phyloP scores from a whole-genome alignment of 1,140 invertebrate genomes.

The Drosophila yakuba region DNA sequence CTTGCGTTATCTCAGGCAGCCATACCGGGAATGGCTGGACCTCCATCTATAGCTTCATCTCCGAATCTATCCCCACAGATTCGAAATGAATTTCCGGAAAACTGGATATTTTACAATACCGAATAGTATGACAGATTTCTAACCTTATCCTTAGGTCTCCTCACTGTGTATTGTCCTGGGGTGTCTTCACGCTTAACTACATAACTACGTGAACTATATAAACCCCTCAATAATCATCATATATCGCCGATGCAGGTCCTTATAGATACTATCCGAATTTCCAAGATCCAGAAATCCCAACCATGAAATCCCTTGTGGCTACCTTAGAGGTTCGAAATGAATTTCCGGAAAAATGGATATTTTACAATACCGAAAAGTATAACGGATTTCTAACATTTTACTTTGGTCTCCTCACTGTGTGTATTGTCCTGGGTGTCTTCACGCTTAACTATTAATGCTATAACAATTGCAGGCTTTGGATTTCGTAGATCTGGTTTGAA shows the following conservation, averaged over 20 bases:
- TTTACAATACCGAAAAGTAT: conserved; percentile 48
- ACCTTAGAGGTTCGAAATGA: conserved; percentile 9
- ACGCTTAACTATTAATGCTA: background rate
- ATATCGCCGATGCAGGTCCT: too few species aligned
- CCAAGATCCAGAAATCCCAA: too few species aligned
- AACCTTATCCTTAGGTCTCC: background rate
- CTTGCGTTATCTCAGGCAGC: conserved; percentile 5
- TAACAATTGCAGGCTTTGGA: too few species aligned
- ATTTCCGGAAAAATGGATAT: conserved; percentile 62
- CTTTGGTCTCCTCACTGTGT: background rate
- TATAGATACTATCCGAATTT: too few species aligned
- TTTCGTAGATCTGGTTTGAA: too few species aligned
- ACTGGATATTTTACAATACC: conserved; percentile 50
- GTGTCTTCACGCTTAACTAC: background rate
- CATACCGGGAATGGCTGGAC: background rate
- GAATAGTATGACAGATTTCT: conserved; percentile 41
- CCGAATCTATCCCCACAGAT: conserved; percentile 8
- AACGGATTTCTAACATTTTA: background rate
- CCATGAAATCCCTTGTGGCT: too few species aligned
- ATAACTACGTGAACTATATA: too few species aligned
- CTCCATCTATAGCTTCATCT: background rate
- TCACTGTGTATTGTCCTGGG: background rate
- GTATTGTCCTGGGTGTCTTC: background rate
- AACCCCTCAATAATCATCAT: too few species aligned
- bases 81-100: conserved; percentile 42